Conservation (phyloP, 2,113 vertebrate species). For the Connochaetes taurinus region DNA sequence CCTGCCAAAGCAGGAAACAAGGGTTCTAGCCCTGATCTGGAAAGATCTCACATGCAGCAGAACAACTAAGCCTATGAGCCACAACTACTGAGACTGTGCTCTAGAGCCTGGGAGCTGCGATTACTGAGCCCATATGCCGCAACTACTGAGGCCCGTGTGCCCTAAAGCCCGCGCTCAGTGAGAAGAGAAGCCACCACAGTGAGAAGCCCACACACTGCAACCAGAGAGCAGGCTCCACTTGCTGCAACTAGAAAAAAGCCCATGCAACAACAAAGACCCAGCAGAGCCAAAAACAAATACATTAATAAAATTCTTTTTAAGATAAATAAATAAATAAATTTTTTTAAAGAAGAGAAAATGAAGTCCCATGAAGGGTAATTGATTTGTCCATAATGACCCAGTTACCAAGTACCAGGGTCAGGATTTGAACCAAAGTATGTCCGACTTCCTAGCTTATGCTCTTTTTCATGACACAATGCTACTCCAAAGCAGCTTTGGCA, state of each 20-base stretch:
- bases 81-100: background rate
- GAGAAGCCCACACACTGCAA: background rate
- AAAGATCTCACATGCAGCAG: background rate
- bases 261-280: background rate
- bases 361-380: background rate
- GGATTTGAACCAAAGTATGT: background rate
- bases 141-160: background rate
- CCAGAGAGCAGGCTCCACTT: background rate
- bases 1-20: background rate
- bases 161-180: background rate
- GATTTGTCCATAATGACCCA: background rate
- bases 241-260: background rate
- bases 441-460: background rate
- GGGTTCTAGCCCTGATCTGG: background rate
- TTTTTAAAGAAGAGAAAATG: background rate
- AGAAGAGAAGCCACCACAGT: background rate
- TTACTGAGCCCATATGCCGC: background rate
- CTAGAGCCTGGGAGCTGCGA: background rate
- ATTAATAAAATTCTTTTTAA: background rate
- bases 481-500: background rate
- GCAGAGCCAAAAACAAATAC: background rate
- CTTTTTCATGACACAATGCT: background rate
- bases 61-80: background rate
- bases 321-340: background rate
- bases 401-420: background rate